Evolutionary conservation across 2,113 vertebrate genomes (phyloP).

Genomic region (Callipepla californica): DNA sequence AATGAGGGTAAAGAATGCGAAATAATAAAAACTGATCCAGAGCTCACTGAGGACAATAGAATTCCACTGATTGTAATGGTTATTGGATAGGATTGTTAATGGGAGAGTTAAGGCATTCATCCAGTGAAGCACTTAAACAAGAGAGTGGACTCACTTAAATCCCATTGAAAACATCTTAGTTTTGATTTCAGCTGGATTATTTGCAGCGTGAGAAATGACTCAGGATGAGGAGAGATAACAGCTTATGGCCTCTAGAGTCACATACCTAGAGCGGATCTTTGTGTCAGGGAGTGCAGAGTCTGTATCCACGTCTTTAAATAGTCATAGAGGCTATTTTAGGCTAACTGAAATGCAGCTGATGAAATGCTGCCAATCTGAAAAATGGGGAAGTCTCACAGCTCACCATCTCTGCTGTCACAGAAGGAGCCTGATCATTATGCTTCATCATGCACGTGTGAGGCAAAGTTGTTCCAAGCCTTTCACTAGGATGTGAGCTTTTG

Average conservation of each 20-base stretch:
- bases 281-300: not conserved
- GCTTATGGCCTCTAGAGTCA: rapidly evolving
- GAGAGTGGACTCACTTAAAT: not conserved
- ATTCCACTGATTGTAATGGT: not conserved
- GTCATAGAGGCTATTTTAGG: not conserved
- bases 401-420: rapidly evolving
- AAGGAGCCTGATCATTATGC: not conserved
- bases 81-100: not conserved
- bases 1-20: not conserved
- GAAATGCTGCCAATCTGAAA: not conserved
- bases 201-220: not conserved
- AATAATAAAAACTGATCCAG: not conserved
- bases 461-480: not conserved
- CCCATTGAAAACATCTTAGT: not conserved
- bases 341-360: not conserved
- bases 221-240: not conserved
- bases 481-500: rapidly evolving
- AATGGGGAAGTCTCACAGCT: not conserved
- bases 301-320: not conserved
- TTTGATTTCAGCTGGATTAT: not conserved
- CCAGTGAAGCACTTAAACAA: constrained; percentile 23
- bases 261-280: not conserved
- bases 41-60: not conserved
- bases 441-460: rapidly evolving
- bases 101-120: constrained; percentile 5